Conservation (phyloP, 92 coral and sea anemone species). For the Phymanthus crucifer region DNA sequence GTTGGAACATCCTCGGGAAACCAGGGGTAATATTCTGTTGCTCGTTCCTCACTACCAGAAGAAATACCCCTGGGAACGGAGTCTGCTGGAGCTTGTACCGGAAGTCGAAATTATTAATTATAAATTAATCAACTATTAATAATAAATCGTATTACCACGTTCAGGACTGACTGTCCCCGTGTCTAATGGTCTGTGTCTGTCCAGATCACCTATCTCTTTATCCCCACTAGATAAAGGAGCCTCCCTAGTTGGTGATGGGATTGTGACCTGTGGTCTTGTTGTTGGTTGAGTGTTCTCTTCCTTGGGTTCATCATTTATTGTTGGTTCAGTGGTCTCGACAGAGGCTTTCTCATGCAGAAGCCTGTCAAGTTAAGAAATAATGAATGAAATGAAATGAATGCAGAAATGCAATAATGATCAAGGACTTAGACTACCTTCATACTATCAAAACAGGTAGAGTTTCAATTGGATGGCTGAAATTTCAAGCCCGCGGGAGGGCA, state of each 20-base stretch:
- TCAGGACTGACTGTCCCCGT: conserved; percentile 46
- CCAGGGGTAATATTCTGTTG: too few relatives aligned
- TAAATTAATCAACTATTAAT: too few relatives aligned
- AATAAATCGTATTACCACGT: conserved; percentile 13
- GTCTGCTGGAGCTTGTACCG: too few relatives aligned
- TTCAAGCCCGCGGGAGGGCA: too few relatives aligned
- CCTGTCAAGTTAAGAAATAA: background rate
- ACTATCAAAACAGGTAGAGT: too few relatives aligned
- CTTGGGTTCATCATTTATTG: background rate
- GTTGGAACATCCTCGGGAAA: too few relatives aligned
- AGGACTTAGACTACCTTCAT: too few relatives aligned
- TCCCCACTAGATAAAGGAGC: background rate
- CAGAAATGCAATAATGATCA: too few relatives aligned
- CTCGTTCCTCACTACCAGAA: too few relatives aligned
- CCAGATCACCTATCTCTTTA: background rate
- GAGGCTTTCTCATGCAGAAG: conserved; percentile 25
- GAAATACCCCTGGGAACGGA: too few relatives aligned
- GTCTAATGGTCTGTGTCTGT: conserved; percentile 36
- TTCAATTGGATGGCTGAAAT: too few relatives aligned
- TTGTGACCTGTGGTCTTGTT: background rate
- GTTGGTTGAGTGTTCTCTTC: background rate
- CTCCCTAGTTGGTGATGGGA: background rate
- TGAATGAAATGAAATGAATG: background rate
- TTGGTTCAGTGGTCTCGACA: background rate
- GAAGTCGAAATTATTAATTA: too few relatives aligned